Conservation (phyloP, 2,888 invertebrate genomes). For the Philopedon plagiatum region DNA sequence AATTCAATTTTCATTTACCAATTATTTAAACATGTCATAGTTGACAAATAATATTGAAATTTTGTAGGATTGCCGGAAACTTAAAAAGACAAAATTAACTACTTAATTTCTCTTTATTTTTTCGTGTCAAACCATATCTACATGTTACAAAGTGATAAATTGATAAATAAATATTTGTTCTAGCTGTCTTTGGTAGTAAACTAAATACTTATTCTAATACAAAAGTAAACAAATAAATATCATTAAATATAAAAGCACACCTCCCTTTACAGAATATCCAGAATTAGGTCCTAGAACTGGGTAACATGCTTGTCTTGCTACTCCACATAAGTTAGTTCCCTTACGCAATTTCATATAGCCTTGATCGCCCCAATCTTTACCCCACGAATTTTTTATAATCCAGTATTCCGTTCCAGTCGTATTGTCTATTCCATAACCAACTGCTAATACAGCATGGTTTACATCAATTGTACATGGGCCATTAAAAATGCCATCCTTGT, state of each 20-base stretch:
- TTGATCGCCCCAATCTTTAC: conserved; percentile 10
- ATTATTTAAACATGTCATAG: too few relatives aligned
- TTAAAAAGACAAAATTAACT: too few relatives aligned
- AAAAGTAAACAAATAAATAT: background rate
- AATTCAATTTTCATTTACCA: too few relatives aligned
- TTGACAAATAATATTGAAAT: too few relatives aligned
- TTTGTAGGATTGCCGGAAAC: too few relatives aligned
- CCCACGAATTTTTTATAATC: conserved; percentile 41
- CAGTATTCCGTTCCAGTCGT: conserved; percentile 17
- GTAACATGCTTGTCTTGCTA: conserved; percentile 29
- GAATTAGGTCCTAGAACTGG: background rate
- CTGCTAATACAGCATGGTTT: conserved; percentile 34
- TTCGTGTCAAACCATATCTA: too few relatives aligned
- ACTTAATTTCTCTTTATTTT: too few relatives aligned
- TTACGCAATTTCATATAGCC: conserved; percentile 23
- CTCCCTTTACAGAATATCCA: background rate
- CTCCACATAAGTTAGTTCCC: conserved; percentile 25
- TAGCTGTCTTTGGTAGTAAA: too few relatives aligned
- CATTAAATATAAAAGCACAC: background rate
- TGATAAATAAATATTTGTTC: too few relatives aligned
- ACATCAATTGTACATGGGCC: conserved; percentile 9
- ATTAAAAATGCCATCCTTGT: conserved; percentile 15
- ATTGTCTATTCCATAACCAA: conserved; percentile 28
- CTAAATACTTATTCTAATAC: too few relatives aligned
- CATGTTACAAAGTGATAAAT: too few relatives aligned